Evolutionary conservation across 2,797 vertebrate genomes (phyloP).

Genomic region (Anomalospiza imberbis): DNA sequence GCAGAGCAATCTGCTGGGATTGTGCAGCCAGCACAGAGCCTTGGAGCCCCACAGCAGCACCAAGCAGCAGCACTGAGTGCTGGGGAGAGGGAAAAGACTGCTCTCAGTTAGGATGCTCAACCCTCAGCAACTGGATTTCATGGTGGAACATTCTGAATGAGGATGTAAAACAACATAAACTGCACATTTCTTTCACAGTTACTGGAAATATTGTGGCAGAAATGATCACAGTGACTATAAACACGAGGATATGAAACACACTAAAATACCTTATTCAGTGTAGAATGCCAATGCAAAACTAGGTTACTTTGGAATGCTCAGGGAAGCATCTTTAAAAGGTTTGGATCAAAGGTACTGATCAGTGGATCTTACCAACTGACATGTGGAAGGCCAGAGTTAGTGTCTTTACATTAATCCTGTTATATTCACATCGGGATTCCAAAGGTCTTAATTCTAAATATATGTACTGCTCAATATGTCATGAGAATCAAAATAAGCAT

Average conservation of each 20-base stretch:
- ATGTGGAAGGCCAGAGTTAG: background rate
- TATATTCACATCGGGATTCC: background rate
- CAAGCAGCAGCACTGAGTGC: background rate
- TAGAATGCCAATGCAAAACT: conserved; percentile 45
- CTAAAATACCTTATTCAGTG: conserved; percentile 35
- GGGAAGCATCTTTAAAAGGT: background rate
- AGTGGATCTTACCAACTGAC: background rate
- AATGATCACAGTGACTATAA: conserved; percentile 43
- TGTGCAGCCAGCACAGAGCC: background rate
- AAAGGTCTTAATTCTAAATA: background rate
- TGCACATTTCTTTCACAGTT: background rate
- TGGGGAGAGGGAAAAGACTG: background rate
- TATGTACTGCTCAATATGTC: background rate
- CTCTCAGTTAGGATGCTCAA: background rate
- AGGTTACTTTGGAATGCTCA: conserved; percentile 41
- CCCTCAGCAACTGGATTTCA: background rate
- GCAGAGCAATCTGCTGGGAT: background rate
- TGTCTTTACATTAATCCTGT: background rate
- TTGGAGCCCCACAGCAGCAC: background rate
- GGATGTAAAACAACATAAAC: background rate
- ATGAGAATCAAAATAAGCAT: background rate
- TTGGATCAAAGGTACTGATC: background rate
- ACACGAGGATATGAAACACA: background rate
- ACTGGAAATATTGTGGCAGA: conserved; percentile 29
- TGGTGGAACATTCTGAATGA: background rate